Evolutionary conservation across 1,140 invertebrate genomes (phyloP).

Genomic region (Euglossa dilemma): DNA sequence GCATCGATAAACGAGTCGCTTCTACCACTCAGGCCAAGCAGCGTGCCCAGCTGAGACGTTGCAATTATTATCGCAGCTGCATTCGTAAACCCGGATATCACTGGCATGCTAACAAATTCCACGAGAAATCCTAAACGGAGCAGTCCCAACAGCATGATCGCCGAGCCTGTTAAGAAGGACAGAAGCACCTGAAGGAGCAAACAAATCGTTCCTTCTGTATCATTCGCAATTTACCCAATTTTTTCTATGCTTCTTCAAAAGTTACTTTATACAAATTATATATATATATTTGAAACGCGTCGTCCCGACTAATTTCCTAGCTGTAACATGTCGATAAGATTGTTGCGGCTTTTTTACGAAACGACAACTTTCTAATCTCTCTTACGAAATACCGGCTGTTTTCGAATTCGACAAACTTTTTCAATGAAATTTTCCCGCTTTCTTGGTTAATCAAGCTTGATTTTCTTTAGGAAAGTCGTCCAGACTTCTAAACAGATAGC

Average conservation of each 20-base stretch:
- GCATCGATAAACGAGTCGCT: constrained; percentile 80
- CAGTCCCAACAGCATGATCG: constrained; percentile 85
- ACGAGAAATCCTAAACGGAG: constrained; percentile 85
- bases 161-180: constrained; percentile 84
- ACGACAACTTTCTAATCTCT: neutral
- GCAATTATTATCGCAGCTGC: constrained; percentile 87
- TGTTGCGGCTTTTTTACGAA: neutral
- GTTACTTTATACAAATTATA: too few species aligned
- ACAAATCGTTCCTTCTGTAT: neutral
- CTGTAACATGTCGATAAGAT: too few species aligned
- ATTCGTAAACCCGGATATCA: constrained; percentile 87
- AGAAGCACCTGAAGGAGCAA: constrained; percentile 81
- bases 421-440: neutral
- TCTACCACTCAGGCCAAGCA: constrained; percentile 82
- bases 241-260: neutral
- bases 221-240: neutral
- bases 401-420: neutral
- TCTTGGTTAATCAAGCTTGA: neutral
- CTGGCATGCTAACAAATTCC: constrained; percentile 85
- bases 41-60: constrained; percentile 84
- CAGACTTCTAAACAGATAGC: constrained; percentile 2
- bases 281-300: too few species aligned
- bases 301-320: too few species aligned
- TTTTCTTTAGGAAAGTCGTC: neutral
- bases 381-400: neutral